Evolutionary conservation across 2,113 vertebrate species (phyloP).

Genomic region (Gulo gulo): DNA sequence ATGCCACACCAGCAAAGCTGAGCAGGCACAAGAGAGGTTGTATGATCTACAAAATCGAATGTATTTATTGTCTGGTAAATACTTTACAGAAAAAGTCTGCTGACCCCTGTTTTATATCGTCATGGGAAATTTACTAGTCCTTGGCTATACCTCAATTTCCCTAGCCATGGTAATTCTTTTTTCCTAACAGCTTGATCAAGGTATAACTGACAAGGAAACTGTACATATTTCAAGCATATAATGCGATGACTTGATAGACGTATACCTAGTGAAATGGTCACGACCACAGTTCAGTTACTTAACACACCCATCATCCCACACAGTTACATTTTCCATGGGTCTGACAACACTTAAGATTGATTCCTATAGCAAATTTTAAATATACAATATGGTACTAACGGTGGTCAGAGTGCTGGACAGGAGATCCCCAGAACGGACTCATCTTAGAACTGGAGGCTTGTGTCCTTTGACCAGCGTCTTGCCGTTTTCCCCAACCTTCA

Average conservation of each 20-base stretch:
- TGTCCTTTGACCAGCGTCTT: not conserved
- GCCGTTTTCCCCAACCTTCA: not conserved
- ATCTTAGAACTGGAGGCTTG: not conserved
- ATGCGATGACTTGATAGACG: not conserved
- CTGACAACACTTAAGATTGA: not conserved
- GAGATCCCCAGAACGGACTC: not conserved
- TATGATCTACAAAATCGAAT: not conserved
- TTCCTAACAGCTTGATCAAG: not conserved
- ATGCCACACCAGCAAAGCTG: not conserved
- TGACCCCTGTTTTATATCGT: not conserved
- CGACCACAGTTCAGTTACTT: not conserved
- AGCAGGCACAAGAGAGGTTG: not conserved
- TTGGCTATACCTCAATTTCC: not conserved
- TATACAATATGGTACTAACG: not conserved
- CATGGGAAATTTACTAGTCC: not conserved
- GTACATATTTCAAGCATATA: not conserved
- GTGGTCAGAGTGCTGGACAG: not conserved
- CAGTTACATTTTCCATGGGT: not conserved
- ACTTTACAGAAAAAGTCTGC: not conserved
- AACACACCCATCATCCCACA: not conserved
- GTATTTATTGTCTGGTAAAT: not conserved
- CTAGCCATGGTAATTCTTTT: not conserved
- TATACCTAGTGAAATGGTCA: not conserved
- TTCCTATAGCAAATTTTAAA: not conserved
- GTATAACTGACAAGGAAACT: not conserved